Evolutionary conservation across 2,888 invertebrate species (phyloP).

Genomic region (Sceliomorpha sp.): DNA sequence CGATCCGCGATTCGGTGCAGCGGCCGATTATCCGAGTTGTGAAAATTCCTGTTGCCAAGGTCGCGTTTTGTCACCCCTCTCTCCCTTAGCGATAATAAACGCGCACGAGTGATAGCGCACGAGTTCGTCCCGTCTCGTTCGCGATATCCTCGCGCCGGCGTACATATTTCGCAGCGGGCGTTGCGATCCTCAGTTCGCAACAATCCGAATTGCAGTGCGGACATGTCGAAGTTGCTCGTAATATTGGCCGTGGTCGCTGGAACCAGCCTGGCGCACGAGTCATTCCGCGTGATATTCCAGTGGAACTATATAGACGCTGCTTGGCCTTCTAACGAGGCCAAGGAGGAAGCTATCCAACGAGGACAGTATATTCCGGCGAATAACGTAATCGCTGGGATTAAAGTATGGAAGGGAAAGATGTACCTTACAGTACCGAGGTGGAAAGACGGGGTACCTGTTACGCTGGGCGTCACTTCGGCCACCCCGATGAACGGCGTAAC

Average conservation of each 20-base stretch:
- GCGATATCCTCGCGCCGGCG: no score
- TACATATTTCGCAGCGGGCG: no score
- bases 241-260: conserved; percentile 41
- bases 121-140: no score
- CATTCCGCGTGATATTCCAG: conserved; percentile 87
- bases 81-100: no score
- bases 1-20: conserved; percentile 49
- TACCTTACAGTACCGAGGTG: conserved; percentile 87
- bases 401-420: conserved; percentile 85
- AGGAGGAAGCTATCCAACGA: conserved; percentile 82
- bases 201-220: no score
- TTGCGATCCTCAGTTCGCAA: no score
- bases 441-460: conserved; percentile 87
- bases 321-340: conserved; percentile 84
- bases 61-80: no score
- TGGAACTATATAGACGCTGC: conserved; percentile 87
- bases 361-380: conserved; percentile 85
- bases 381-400: conserved; percentile 86
- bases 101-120: no score
- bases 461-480: conserved; percentile 84
- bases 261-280: conserved; percentile 68
- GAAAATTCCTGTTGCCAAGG: no score
- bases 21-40: no score
- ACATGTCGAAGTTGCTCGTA: conserved; percentile 20
- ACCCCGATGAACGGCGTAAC: conserved; percentile 81